Percentiles rank a stretch among this genome's conserved stretches.
Evolutionary conservation across 2,888 invertebrate genomes (phyloP).

Genomic region (Pollenia amentaria): DNA sequence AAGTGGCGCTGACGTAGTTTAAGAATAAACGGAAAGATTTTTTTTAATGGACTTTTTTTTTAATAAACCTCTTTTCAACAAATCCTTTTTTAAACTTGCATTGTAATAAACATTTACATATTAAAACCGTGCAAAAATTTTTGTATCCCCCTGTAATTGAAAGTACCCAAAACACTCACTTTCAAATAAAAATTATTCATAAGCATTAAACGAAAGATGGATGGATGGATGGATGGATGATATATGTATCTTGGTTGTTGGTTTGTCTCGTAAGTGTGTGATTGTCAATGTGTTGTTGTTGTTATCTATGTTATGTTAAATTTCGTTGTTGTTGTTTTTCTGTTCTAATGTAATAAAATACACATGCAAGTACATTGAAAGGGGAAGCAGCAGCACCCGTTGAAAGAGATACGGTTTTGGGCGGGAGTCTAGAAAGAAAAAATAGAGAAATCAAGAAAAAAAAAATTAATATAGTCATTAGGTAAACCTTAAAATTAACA

Average conservation of each 20-base stretch:
- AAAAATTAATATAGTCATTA: conserved; percentile 73
- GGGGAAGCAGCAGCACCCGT: conserved; percentile 20
- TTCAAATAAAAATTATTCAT: conserved; percentile 35
- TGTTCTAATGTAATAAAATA: conserved; percentile 3
- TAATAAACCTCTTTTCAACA: background rate
- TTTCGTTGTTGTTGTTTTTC: conserved; percentile 28
- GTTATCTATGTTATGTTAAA: conserved; percentile 54
- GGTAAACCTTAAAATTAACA: conserved; percentile 74
- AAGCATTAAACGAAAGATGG: conserved; percentile 41
- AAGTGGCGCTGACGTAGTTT: no score
- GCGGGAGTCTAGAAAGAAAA: background rate
- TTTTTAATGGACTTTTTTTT: background rate
- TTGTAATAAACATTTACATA: no score
- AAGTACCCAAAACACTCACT: background rate
- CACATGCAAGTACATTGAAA: conserved; percentile 25
- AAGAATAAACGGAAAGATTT: no score
- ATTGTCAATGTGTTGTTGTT: conserved; percentile 27
- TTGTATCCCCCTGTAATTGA: background rate
- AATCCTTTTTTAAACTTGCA: no score
- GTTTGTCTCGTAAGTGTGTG: conserved; percentile 13
- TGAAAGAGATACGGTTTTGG: conserved; percentile 30
- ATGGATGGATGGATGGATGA: conserved; percentile 39
- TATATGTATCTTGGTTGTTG: conserved; percentile 17
- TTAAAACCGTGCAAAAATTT: background rate
- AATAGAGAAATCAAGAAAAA: background rate